phyloP scores from a whole-genome alignment of 2,797 vertebrate species.

The Numenius phaeopus region DNA sequence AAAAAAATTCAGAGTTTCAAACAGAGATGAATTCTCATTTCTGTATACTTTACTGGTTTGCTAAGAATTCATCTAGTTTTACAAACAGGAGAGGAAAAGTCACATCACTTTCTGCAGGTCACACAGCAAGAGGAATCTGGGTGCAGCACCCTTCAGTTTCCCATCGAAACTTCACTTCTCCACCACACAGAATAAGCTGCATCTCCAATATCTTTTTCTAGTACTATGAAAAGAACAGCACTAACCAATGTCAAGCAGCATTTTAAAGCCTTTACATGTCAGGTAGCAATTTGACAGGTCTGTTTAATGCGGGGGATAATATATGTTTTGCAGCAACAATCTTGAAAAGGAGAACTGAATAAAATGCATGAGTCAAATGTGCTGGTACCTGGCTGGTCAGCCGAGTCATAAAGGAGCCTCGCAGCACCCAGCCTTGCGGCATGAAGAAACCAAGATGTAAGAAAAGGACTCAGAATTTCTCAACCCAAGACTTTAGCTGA shows the following conservation, averaged over 20 bases:
- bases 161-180: not conserved
- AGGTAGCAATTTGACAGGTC: not conserved
- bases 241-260: not conserved
- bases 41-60: not conserved
- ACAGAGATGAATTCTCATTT: not conserved
- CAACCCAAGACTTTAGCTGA: not conserved
- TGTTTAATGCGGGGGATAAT: not conserved
- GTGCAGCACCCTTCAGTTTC: not conserved
- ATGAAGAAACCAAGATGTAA: fast-evolving
- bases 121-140: not conserved
- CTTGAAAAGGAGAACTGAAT: not conserved
- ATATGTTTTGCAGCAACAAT: not conserved
- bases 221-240: not conserved
- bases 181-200: not conserved
- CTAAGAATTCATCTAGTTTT: not conserved
- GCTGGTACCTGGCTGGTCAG: not conserved
- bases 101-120: not conserved
- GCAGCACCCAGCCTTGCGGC: fast-evolving
- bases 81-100: not conserved
- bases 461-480: not conserved
- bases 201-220: not conserved
- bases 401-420: not conserved
- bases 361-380: fast-evolving
- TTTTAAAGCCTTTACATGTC: not conserved
- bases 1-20: not conserved